Conservation (phyloP, 2,113 vertebrate species). For the Typhlomys cinereus region DNA sequence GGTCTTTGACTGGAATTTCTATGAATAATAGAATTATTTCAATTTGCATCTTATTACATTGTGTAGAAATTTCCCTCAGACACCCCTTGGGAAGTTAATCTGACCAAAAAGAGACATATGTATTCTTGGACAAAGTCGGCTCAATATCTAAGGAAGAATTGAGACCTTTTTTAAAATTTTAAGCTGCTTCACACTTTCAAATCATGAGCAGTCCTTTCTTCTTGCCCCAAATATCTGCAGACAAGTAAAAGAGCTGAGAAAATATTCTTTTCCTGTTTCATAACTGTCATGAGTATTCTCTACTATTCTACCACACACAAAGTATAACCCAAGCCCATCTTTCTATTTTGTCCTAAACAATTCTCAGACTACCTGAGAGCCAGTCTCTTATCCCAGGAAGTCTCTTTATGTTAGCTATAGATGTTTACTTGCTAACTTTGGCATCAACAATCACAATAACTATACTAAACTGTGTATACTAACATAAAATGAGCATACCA, state of each 20-base stretch:
- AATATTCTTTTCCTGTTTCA: fast-evolving
- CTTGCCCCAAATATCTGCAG: neutral
- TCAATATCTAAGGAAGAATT: neutral
- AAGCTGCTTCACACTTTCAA: neutral
- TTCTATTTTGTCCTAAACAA: neutral
- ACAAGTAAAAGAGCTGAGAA: fast-evolving
- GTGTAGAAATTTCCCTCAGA: neutral
- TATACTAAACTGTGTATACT: neutral
- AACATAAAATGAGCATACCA: neutral
- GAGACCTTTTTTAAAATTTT: neutral
- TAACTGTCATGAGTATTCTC: fast-evolving
- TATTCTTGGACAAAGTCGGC: neutral
- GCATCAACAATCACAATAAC: neutral
- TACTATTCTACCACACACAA: fast-evolving
- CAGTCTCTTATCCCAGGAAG: neutral
- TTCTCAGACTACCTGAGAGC: neutral
- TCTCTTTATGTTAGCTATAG: neutral
- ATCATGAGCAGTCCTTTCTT: no score
- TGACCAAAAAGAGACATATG: neutral
- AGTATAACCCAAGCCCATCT: neutral
- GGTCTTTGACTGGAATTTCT: neutral
- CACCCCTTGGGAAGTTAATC: neutral
- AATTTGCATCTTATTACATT: slow-evolving; percentile 2
- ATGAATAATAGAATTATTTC: neutral
- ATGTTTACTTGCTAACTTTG: neutral